Evolutionary conservation across 2,888 invertebrate genomes (phyloP).

Genomic region (Acronicta aceris): DNA sequence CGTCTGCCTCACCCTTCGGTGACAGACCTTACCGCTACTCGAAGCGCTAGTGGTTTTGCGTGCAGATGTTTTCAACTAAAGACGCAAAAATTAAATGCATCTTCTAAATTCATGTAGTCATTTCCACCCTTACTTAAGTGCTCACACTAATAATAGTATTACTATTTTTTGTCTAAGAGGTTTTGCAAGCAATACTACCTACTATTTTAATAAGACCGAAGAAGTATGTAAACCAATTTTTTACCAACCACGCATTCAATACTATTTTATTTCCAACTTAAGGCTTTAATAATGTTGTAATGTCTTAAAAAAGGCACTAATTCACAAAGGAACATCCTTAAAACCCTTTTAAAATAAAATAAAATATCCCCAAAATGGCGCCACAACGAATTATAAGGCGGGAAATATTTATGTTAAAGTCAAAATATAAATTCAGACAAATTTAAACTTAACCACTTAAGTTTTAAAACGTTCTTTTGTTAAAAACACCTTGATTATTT

Average conservation of each 20-base stretch:
- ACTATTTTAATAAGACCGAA: too few relatives aligned
- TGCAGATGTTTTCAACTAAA: too few relatives aligned
- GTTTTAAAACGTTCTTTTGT: slow-evolving; percentile 24
- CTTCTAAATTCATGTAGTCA: too few relatives aligned
- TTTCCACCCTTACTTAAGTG: too few relatives aligned
- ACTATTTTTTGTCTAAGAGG: too few relatives aligned
- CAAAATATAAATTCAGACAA: slow-evolving; percentile 55
- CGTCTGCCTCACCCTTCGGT: too few relatives aligned
- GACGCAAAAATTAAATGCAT: too few relatives aligned
- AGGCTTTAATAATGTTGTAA: slow-evolving; percentile 53
- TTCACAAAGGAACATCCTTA: slow-evolving; percentile 40
- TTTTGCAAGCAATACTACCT: too few relatives aligned
- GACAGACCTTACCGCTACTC: too few relatives aligned
- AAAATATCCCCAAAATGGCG: slow-evolving; percentile 62
- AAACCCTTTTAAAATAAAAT: slow-evolving; percentile 58
- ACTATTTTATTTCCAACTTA: slow-evolving; percentile 20
- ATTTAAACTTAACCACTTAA: slow-evolving; percentile 61
- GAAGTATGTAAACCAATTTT: too few relatives aligned
- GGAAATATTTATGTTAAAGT: slow-evolving; percentile 54
- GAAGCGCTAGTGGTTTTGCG: too few relatives aligned
- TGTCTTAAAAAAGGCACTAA: slow-evolving; percentile 54
- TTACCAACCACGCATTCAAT: slow-evolving; percentile 1
- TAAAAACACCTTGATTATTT: slow-evolving; percentile 46
- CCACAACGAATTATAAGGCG: slow-evolving; percentile 57
- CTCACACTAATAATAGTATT: too few relatives aligned